Conservation (phyloP, 2,797 vertebrate genomes). For the Lagocephalus sceleratus region DNA sequence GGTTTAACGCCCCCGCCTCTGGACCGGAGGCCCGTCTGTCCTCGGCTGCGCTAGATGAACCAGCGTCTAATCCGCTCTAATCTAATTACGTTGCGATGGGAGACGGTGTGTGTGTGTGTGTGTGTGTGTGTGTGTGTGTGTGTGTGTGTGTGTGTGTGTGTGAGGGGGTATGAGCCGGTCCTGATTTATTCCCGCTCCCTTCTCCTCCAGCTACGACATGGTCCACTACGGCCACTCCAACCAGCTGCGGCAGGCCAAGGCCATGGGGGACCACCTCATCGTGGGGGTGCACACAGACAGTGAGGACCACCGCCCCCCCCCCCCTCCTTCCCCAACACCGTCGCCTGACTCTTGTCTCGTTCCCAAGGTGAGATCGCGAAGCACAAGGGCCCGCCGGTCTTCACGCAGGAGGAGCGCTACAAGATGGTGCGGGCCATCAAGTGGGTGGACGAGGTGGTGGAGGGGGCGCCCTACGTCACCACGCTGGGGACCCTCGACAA, state of each 20-base stretch:
- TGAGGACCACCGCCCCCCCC: conserved; percentile 49
- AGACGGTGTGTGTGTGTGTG: no score
- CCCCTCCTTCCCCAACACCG: not conserved
- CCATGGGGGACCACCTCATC: conserved; percentile 93
- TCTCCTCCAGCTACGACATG: conserved; percentile 88
- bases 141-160: no score
- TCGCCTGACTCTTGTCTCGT: not conserved
- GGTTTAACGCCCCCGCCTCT: no score
- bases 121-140: no score
- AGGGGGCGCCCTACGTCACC: conserved; percentile 94
- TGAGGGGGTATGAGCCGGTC: no score
- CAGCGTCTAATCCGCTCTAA: conserved; percentile 48
- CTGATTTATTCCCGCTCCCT: conserved; percentile 13
- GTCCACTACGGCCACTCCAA: conserved; percentile 96
- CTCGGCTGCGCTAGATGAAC: conserved; percentile 49
- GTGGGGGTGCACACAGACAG: conserved; percentile 96
- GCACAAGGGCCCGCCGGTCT: conserved; percentile 96
- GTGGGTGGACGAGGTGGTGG: conserved; percentile 96
- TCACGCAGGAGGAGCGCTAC: conserved; percentile 94
- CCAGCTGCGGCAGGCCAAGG: conserved; percentile 92
- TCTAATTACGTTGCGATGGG: conserved; percentile 60
- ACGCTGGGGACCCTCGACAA: conserved; percentile 92
- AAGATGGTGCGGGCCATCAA: conserved; percentile 97
- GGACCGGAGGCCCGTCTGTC: conserved; percentile 52
- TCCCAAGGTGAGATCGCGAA: conserved; percentile 90